Base-by-base conservation (phyloP, 2,888 invertebrate genomes). In the Amblyjoppa fuscipennis region DNA sequence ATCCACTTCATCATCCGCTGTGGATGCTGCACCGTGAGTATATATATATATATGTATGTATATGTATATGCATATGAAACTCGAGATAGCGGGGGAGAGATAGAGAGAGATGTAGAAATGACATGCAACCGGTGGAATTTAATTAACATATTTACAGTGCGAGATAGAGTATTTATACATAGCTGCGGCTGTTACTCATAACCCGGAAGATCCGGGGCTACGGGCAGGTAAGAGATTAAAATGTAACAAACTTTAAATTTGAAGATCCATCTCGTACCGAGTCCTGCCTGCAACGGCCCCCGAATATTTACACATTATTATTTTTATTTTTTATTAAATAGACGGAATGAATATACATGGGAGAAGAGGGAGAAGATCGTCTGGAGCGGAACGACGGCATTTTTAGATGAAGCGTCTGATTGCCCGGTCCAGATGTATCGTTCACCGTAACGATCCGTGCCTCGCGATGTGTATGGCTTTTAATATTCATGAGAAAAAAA, bases 71-170 rank as follows among this genome's bases (percentile, higher is more conserved):
- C 16, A 7, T 9, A n/a, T 53, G 20, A 16, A n/a, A n/a, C 53
- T 45, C 7, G 64, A 38, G 31, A 31, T 38, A 73, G 74, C 69
- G 75, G 31, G n/a, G 64, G 68, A 38, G 79, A 70, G 68, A 71
- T 45, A 25, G 66, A 74, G 66, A 64, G 71, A 41, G 68, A 34
- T 34, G 16, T n/a, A n/a, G 16, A 69, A 70, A 49, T 28, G 69
- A 70, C 41, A 79, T 49, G 59, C 73, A 73, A 66, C 56, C 73
- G 41, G 64, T 64, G 49, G 73, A 84, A 74, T 83, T 84, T 61
- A 79, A 82, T 85, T 82, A 85, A 79, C 82, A 85, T 85, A 76
- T 85, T 85, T 73, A 85, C 71, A 76, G 69, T 80, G 31, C 61
- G 45, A 68, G 76, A 56, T 66, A 28, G 59, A 73, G 41, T 68